These are phyloP conservation scores for Falcaria lacertinaria DNA, from an alignment of 2,888 invertebrate genomes.

Conservation along the genomic window DNA sequence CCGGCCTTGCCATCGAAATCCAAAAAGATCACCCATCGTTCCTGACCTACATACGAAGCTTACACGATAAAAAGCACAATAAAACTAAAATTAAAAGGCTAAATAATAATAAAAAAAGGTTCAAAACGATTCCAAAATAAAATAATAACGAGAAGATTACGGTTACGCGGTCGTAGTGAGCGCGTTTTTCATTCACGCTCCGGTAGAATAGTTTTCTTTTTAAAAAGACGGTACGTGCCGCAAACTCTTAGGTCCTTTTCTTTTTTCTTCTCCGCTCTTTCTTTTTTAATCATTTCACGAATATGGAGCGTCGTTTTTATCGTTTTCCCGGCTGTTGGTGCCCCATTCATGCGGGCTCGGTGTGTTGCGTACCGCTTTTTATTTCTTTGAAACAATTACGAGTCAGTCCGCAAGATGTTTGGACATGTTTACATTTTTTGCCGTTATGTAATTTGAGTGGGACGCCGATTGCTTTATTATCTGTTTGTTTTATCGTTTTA, in stretches of 20 bases:
- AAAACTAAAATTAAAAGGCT: conserved; percentile 65
- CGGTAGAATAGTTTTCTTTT: conserved; percentile 75
- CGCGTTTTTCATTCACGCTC: conserved; percentile 77
- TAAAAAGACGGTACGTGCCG: conserved; percentile 71
- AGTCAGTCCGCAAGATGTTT: conserved; percentile 36
- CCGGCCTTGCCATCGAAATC: conserved; percentile 71
- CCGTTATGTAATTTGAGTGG: conserved; percentile 28
- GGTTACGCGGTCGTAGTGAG: conserved; percentile 58
- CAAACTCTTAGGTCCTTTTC: conserved; percentile 56
- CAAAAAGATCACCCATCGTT: conserved; percentile 56
- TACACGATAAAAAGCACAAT: conserved; percentile 59
- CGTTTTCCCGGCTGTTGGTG: conserved; percentile 66
- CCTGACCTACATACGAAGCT: conserved; percentile 74
- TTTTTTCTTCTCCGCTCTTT: conserved; percentile 50
- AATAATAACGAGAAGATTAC: conserved; percentile 76
- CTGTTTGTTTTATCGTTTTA: not conserved
- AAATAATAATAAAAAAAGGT: conserved; percentile 68
- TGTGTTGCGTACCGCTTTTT: conserved; percentile 38
- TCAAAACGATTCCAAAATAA: conserved; percentile 56
- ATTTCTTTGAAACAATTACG: conserved; percentile 61
- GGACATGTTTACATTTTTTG: conserved; percentile 43
- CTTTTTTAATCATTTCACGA: conserved; percentile 78
- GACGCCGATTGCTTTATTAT: conserved; percentile 3
- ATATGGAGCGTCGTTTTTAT: conserved; percentile 76
- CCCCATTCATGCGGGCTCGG: conserved; percentile 54